Evolutionary conservation across 1,140 invertebrate genomes (phyloP).

Genomic region (Manduca sexta): DNA sequence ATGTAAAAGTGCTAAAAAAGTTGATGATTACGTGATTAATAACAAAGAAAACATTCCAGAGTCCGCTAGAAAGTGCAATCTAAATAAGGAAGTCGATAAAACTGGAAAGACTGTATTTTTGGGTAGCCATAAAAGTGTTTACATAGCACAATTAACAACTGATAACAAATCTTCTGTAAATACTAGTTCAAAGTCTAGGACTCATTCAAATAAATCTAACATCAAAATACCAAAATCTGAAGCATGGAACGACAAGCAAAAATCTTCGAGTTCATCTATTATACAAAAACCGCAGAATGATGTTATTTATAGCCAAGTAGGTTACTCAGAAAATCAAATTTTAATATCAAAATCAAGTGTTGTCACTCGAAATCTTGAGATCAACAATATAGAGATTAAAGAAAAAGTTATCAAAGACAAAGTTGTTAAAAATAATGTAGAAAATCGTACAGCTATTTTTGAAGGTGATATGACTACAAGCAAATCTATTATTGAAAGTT

Average conservation of each 20-base stretch:
- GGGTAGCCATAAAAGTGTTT: slow-evolving; percentile 33
- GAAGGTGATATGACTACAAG: too few species aligned
- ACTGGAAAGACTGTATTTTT: slow-evolving; percentile 17
- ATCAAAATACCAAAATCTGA: slow-evolving; percentile 11
- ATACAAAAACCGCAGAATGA: too few species aligned
- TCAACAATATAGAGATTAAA: too few species aligned
- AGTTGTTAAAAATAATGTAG: too few species aligned
- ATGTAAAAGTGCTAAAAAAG: slow-evolving; percentile 23
- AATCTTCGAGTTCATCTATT: not conserved
- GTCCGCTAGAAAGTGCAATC: slow-evolving; percentile 24
- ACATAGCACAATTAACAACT: slow-evolving; percentile 24
- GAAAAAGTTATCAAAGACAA: too few species aligned
- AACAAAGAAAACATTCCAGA: slow-evolving; percentile 53
- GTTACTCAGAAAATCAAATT: too few species aligned
- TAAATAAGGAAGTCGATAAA: slow-evolving; percentile 16
- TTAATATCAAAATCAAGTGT: too few species aligned
- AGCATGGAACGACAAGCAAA: slow-evolving; percentile 3
- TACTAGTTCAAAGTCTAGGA: slow-evolving; percentile 13
- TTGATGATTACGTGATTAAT: slow-evolving; percentile 13
- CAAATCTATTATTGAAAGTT: too few species aligned
- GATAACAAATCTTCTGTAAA: slow-evolving; percentile 13
- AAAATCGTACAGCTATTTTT: too few species aligned
- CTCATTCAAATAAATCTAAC: slow-evolving; percentile 17
- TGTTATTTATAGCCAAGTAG: too few species aligned
- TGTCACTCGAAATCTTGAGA: too few species aligned